phyloP scores from a whole-genome alignment of 2,113 vertebrate species.

The Hassar affinis region DNA sequence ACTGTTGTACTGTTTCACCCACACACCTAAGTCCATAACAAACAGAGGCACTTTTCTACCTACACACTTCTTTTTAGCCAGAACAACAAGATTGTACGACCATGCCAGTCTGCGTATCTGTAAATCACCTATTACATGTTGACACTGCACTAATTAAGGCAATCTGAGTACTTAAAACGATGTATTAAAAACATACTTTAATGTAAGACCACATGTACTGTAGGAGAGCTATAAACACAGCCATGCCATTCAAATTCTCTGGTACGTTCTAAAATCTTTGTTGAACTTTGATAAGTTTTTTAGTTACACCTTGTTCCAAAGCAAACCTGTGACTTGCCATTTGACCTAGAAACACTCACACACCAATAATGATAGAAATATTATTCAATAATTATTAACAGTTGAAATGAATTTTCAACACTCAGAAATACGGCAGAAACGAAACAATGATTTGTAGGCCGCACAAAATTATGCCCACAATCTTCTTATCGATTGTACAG shows the following conservation, averaged over 20 bases:
- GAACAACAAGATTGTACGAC: not conserved
- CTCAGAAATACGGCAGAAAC: not conserved
- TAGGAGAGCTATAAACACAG: not conserved
- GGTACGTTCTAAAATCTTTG: not conserved
- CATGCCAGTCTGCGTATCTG: not conserved
- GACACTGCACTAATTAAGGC: not conserved
- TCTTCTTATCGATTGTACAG: not conserved
- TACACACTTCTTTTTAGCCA: slow-evolving; percentile 12
- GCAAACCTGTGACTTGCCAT: not conserved
- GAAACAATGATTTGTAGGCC: not conserved
- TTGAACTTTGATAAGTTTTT: not conserved
- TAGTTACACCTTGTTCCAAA: no score
- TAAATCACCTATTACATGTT: not conserved
- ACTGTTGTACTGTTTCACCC: slow-evolving; percentile 4
- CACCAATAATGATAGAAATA: not conserved
- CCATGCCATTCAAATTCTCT: not conserved
- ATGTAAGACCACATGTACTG: no score
- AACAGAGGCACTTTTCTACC: slow-evolving; percentile 22
- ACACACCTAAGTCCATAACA: slow-evolving; percentile 6
- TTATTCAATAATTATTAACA: not conserved
- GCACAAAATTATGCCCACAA: no score
- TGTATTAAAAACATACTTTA: not conserved
- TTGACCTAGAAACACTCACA: not conserved
- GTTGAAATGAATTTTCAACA: not conserved
- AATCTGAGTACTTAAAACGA: not conserved